Percentiles rank a stretch among this genome's conserved stretches.
Conservation (phyloP, 2,113 vertebrate genomes). For the Nothobranchius kuhntae region DNA sequence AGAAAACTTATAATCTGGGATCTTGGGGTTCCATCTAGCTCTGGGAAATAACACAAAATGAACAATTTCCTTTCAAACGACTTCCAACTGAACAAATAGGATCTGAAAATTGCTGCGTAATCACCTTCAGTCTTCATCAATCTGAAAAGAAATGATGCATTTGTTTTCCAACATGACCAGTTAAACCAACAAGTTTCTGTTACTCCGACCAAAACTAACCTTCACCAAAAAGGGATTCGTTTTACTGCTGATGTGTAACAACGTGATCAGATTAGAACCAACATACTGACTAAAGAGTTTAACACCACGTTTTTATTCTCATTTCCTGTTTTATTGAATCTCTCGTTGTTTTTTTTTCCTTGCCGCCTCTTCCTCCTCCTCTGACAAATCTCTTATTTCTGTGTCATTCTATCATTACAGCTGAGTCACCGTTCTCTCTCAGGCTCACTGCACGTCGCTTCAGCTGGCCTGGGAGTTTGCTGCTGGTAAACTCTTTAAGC, state of each 20-base stretch:
- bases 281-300: too few species aligned
- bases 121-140: background rate
- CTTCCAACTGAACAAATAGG: background rate
- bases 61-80: background rate
- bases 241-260: background rate
- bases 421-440: conserved; percentile 38
- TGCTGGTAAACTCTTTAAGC: conserved; percentile 44
- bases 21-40: too few species aligned
- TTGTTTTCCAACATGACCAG: too few species aligned
- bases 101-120: background rate
- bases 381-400: background rate
- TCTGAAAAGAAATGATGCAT: background rate
- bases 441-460: conserved; percentile 2
- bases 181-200: too few species aligned
- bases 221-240: too few species aligned
- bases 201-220: too few species aligned
- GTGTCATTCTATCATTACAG: conserved; percentile 11
- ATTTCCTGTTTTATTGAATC: background rate
- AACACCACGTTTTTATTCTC: too few species aligned
- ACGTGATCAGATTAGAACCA: background rate
- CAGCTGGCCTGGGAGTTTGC: conserved; percentile 18
- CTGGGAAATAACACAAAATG: background rate
- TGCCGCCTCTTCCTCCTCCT: conserved; percentile 4
- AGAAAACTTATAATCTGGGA: too few species aligned
- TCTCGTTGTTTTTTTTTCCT: background rate